Percentiles rank a stretch among this genome's conserved stretches.
phyloP scores from a whole-genome alignment of 2,888 invertebrate genomes.

The Ochropleura plecta region DNA sequence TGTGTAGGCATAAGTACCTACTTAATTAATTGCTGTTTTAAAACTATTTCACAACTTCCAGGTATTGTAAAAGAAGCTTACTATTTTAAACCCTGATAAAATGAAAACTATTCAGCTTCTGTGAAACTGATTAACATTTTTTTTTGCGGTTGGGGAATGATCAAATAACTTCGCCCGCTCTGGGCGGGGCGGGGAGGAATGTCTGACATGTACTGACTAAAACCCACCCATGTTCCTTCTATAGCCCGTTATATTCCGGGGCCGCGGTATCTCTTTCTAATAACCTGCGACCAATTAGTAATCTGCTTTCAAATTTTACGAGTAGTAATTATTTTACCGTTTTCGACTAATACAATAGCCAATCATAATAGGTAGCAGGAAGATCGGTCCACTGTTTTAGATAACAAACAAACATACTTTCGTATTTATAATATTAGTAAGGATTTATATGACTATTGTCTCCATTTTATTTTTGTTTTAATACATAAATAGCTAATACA shows the following conservation, averaged over 20 bases:
- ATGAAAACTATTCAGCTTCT: background rate
- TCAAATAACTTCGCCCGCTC: too few relatives aligned
- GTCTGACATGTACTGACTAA: too few relatives aligned
- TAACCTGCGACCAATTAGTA: background rate
- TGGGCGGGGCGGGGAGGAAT: too few relatives aligned
- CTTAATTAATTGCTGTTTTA: background rate
- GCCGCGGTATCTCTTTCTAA: too few relatives aligned
- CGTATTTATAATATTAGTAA: too few relatives aligned
- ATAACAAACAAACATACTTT: too few relatives aligned
- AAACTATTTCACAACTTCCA: constrained; percentile 7
- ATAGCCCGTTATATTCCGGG: too few relatives aligned
- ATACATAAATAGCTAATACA: constrained; percentile 5
- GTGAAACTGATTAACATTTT: background rate
- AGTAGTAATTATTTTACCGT: background rate
- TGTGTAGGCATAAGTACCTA: background rate
- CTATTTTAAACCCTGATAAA: background rate
- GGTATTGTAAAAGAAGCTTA: background rate
- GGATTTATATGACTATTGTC: constrained; percentile 29
- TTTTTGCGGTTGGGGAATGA: too few relatives aligned
- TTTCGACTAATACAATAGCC: background rate
- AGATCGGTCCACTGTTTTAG: too few relatives aligned
- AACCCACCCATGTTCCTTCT: too few relatives aligned
- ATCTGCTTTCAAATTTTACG: background rate
- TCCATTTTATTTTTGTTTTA: constrained; percentile 9
- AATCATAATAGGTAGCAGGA: background rate